Evolutionary conservation across 2,113 vertebrate species (phyloP).

Genomic region (Entomyzon cyanotis): DNA sequence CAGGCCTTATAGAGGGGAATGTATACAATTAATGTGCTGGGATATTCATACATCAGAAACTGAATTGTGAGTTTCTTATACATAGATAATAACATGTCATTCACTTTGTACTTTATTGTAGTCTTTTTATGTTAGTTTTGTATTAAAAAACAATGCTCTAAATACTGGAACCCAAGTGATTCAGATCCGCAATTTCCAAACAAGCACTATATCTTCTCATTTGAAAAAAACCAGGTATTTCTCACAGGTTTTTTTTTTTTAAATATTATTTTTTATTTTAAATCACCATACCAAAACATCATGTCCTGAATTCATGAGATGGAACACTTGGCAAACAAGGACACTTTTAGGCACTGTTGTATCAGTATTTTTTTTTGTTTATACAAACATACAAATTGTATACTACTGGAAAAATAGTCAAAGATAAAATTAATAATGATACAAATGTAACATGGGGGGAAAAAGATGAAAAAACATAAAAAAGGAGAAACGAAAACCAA

Average conservation of each 20-base stretch:
- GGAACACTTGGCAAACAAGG: not conserved
- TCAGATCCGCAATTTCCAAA: not conserved
- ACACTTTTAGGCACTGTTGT: not conserved
- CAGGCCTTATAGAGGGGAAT: not conserved
- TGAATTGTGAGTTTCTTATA: not conserved
- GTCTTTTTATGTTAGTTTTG: not conserved
- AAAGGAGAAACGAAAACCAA: not conserved
- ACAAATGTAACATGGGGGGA: not conserved
- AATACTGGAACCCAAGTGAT: not conserved
- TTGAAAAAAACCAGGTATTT: not conserved
- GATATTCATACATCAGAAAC: not conserved
- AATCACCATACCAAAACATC: not conserved
- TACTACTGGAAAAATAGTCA: not conserved
- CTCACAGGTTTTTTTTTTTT: not conserved
- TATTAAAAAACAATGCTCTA: not conserved
- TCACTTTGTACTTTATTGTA: not conserved
- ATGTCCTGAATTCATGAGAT: not conserved
- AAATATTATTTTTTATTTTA: not conserved
- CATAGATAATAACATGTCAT: not conserved
- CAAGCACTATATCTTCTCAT: not conserved
- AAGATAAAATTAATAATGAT: not conserved
- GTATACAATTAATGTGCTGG: not conserved
- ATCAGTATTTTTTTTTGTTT: not conserved
- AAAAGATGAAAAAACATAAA: not conserved
- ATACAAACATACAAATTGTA: not conserved